Evolutionary conservation across 2,888 invertebrate species (phyloP).

Genomic region (Lysandra bellargus): DNA sequence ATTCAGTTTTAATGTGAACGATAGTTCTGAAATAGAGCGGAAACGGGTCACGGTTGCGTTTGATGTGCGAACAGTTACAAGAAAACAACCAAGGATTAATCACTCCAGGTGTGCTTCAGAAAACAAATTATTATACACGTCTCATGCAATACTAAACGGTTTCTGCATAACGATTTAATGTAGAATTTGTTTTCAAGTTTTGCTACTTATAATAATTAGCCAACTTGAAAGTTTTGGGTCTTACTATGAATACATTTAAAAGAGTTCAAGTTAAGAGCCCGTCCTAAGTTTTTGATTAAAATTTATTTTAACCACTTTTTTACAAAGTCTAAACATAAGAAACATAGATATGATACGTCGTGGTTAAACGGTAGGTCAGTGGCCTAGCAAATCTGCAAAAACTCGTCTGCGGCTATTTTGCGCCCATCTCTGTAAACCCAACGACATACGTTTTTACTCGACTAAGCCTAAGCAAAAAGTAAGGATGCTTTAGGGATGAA

Average conservation of each 20-base stretch:
- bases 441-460: too few species aligned
- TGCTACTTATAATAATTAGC: neutral
- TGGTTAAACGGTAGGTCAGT: too few species aligned
- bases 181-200: neutral
- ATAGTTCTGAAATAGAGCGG: conserved; percentile 40
- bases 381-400: too few species aligned
- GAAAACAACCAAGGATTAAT: conserved; percentile 31
- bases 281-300: too few species aligned
- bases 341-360: too few species aligned
- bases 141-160: neutral
- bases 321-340: neutral
- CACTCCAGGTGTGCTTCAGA: conserved; percentile 35
- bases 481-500: too few species aligned
- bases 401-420: too few species aligned
- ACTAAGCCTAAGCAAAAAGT: too few species aligned
- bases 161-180: neutral
- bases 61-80: conserved; percentile 36
- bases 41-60: conserved; percentile 40
- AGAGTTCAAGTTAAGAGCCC: neutral
- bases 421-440: too few species aligned
- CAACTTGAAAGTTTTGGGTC: neutral
- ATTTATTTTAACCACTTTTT: neutral
- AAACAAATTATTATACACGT: conserved; percentile 32
- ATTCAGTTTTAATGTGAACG: conserved; percentile 36
- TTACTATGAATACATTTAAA: neutral